These are phyloP conservation scores for Triplophysa tibetana DNA, from an alignment of 2,113 vertebrate genomes.

Conservation along the genomic window DNA sequence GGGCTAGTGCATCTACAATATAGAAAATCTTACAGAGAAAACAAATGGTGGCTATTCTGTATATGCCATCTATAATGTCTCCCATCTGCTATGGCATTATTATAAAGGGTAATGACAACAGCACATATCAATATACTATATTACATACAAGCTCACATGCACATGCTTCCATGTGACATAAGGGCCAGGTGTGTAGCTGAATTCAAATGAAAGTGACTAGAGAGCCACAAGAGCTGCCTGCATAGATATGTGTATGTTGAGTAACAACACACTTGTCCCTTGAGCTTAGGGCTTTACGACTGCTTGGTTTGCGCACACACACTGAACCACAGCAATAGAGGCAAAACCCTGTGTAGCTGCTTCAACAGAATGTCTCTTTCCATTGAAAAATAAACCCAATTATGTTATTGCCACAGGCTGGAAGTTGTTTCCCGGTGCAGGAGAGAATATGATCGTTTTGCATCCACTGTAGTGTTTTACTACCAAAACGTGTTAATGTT, in stretches of 20 bases:
- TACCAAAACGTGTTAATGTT: background rate
- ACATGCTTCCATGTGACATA: background rate
- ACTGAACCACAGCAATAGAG: constrained; percentile 39
- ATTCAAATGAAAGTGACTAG: constrained; percentile 33
- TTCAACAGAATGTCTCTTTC: constrained; percentile 37
- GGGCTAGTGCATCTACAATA: background rate
- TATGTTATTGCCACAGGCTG: background rate
- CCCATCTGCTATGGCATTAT: background rate
- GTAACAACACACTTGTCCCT: constrained; percentile 19
- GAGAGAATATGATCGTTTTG: background rate
- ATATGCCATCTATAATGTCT: background rate
- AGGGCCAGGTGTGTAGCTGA: constrained; percentile 5
- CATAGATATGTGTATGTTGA: constrained; percentile 36
- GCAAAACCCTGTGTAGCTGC: constrained; percentile 32
- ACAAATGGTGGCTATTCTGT: constrained; percentile 9
- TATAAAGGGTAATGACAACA: constrained; percentile 17
- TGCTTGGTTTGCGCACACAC: constrained; percentile 43
- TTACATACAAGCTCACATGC: background rate
- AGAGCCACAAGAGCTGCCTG: constrained; percentile 25
- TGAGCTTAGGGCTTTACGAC: constrained; percentile 36
- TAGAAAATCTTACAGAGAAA: background rate
- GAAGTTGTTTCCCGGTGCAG: background rate
- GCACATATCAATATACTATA: constrained; percentile 7
- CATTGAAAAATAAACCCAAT: constrained; percentile 11
- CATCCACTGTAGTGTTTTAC: background rate